Evolutionary conservation across 2,797 vertebrate genomes (phyloP).

Genomic region (Anableps anableps): DNA sequence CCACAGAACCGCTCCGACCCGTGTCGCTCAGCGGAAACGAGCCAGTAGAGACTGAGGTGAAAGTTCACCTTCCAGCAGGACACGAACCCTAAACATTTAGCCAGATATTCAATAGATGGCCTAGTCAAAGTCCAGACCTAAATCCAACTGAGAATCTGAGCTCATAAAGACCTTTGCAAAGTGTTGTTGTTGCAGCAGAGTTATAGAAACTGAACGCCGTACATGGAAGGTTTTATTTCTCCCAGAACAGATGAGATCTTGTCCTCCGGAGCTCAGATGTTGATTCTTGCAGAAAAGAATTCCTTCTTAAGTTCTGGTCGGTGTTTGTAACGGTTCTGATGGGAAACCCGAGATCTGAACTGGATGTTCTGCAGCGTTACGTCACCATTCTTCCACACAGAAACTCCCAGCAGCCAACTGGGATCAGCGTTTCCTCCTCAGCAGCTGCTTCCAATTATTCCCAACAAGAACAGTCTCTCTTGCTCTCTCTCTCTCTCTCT

Average conservation of each 20-base stretch:
- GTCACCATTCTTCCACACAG: constrained; percentile 40
- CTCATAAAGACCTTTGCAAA: no score
- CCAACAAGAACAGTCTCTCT: constrained; percentile 40
- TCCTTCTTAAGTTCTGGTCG: neutral
- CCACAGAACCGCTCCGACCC: no score
- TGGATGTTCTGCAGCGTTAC: constrained; percentile 1
- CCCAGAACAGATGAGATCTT: neutral
- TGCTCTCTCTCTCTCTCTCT: constrained; percentile 34
- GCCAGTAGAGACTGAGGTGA: no score
- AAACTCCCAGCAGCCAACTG: constrained; percentile 1
- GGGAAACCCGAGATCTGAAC: neutral
- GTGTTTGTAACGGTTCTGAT: neutral
- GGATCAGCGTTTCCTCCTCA: constrained; percentile 29
- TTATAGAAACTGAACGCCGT: neutral
- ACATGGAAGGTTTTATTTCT: neutral
- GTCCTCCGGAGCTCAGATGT: neutral
- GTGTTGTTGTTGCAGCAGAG: neutral
- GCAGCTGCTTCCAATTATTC: constrained; percentile 74
- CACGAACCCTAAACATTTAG: no score
- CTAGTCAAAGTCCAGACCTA: no score
- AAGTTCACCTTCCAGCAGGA: no score
- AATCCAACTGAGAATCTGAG: no score
- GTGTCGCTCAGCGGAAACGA: no score
- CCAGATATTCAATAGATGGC: no score
- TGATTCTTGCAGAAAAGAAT: neutral